phyloP scores from a whole-genome alignment of 2,888 invertebrate genomes.

The Alloscopus bannaensis region DNA sequence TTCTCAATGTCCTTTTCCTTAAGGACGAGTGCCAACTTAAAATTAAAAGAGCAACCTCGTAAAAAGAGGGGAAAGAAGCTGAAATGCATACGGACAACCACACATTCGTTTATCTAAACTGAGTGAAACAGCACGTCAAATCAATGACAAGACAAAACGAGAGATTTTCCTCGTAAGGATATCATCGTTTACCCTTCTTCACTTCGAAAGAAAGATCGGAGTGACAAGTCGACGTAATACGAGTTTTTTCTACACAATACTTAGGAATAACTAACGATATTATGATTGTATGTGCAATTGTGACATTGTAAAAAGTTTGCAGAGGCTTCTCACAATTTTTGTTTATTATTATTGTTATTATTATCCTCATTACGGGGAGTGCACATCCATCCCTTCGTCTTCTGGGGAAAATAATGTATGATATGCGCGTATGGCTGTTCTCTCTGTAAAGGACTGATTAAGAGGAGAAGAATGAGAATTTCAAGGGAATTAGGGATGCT shows the following conservation, averaged over 20 bases:
- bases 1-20: conserved; percentile 1
- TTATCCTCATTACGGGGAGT: conserved; percentile 15
- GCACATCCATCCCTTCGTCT: no score
- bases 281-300: no score
- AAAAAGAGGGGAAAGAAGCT: no score
- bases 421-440: neutral
- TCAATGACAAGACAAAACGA: no score
- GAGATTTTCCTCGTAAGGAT: no score
- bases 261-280: no score
- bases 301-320: conserved; percentile 1
- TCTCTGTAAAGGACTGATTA: conserved; percentile 60
- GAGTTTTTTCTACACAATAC: neutral
- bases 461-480: conserved; percentile 71
- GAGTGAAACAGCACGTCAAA: no score
- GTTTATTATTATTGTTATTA: conserved; percentile 12
- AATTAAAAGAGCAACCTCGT: no score
- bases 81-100: no score
- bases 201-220: neutral
- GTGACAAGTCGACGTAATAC: neutral
- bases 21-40: conserved; percentile 19
- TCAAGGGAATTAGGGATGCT: conserved; percentile 70
- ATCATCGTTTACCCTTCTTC: no score
- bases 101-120: no score
- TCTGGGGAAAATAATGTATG: no score
- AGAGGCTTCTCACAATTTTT: neutral